These are phyloP conservation scores for Opisthocomus hoazin DNA, from an alignment of 2,113 vertebrate species.

Conservation along the genomic window DNA sequence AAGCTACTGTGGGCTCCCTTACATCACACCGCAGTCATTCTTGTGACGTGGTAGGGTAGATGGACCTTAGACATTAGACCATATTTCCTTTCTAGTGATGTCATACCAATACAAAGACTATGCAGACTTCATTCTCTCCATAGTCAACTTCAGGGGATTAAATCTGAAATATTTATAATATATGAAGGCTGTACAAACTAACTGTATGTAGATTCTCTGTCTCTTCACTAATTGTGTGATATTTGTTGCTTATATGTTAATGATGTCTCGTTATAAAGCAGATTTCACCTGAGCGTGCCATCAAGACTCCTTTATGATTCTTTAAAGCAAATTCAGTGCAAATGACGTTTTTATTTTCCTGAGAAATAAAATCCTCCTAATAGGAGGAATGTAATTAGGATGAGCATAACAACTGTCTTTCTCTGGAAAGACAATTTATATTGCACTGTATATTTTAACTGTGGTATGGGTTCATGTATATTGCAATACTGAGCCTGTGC, in stretches of 20 bases:
- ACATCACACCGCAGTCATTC: neutral
- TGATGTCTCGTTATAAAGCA: neutral
- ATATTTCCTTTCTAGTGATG: neutral
- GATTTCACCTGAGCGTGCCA: neutral
- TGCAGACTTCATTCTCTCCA: neutral
- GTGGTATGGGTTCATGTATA: rapidly evolving
- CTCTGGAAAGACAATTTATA: neutral
- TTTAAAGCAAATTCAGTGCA: neutral
- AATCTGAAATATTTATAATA: neutral
- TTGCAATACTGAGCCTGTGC: neutral
- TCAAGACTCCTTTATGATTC: neutral
- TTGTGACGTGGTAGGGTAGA: neutral
- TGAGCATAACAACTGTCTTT: neutral
- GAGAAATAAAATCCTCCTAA: neutral
- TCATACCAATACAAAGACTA: neutral
- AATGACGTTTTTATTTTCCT: neutral
- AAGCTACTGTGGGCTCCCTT: neutral
- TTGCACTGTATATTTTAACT: neutral
- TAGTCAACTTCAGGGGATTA: neutral
- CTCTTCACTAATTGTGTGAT: neutral
- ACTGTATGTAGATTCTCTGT: neutral
- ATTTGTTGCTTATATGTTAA: neutral
- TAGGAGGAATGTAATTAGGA: neutral
- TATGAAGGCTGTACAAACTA: neutral
- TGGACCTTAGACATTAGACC: neutral